Percentiles rank a stretch among this genome's conserved stretches.
Evolutionary conservation across 2,797 vertebrate genomes (phyloP).

Genomic region (Synaphobranchus kaupii): DNA sequence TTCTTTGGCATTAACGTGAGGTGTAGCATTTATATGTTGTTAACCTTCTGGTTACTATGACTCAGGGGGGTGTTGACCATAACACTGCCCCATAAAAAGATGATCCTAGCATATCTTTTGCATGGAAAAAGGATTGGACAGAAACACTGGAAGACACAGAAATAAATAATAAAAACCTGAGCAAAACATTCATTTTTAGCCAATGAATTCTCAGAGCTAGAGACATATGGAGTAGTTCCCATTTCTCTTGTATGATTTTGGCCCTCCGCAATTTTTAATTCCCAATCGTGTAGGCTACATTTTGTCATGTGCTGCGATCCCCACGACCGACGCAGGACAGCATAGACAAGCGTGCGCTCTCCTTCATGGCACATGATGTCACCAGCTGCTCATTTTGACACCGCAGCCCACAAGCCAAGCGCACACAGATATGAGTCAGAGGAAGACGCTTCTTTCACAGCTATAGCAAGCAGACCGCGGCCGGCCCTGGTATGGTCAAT

Average conservation of each 20-base stretch:
- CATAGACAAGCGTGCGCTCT: no score
- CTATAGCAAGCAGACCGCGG: no score
- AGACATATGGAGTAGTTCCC: background rate
- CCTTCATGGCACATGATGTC: no score
- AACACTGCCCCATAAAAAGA: background rate
- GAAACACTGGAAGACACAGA: background rate
- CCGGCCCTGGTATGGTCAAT: background rate
- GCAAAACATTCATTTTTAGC: background rate
- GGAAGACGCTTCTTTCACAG: background rate
- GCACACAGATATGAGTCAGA: background rate
- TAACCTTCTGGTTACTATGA: conserved; percentile 1
- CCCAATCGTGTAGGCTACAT: background rate
- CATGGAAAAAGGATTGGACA: background rate
- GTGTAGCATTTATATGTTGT: background rate
- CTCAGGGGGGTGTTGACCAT: background rate
- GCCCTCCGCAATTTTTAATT: background rate
- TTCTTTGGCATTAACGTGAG: background rate
- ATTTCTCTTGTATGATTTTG: background rate
- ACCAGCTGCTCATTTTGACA: background rate
- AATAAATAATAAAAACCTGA: background rate
- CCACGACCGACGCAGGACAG: no score
- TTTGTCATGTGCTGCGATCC: no score
- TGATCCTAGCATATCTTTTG: background rate
- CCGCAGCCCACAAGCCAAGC: background rate
- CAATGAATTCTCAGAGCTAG: background rate